phyloP scores from a whole-genome alignment of 2,797 vertebrate genomes.

The Rhodeus uyekii region DNA sequence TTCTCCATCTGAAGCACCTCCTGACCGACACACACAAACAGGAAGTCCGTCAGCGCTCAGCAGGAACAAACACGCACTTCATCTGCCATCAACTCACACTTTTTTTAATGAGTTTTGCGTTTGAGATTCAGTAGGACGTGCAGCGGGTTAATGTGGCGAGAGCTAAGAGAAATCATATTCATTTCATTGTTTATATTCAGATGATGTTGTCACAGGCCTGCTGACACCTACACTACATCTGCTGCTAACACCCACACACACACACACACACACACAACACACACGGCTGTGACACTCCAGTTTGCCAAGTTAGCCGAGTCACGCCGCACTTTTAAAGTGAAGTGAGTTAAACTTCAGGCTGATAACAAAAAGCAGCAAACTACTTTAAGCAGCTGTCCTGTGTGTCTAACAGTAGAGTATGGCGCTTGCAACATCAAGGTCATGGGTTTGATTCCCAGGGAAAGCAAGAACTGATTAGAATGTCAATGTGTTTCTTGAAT shows the following conservation, averaged over 20 bases:
- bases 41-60: slow-evolving; percentile 38
- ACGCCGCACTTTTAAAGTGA: neutral
- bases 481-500: too few relatives aligned
- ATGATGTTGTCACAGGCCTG: slow-evolving; percentile 29
- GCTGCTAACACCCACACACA: slow-evolving; percentile 51
- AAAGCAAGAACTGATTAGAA: too few relatives aligned
- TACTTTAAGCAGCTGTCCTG: too few relatives aligned
- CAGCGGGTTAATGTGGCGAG: neutral
- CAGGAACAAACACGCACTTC: neutral
- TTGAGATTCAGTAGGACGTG: neutral
- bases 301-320: neutral
- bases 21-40: slow-evolving; percentile 67
- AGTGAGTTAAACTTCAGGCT: neutral
- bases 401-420: too few relatives aligned
- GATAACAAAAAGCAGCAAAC: neutral
- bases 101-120: neutral
- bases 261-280: slow-evolving; percentile 29
- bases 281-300: neutral
- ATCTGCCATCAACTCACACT: neutral
- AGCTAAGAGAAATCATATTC: slow-evolving; percentile 53
- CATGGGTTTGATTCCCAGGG: too few relatives aligned
- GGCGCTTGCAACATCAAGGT: too few relatives aligned
- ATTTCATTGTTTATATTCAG: slow-evolving; percentile 50
- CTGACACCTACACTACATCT: slow-evolving; percentile 69
- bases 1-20: slow-evolving; percentile 96